A percentile compares a stretch with the other conserved stretches of the same genome.
Conservation (phyloP, 2,888 invertebrate species). For the Drosophila formosana region DNA sequence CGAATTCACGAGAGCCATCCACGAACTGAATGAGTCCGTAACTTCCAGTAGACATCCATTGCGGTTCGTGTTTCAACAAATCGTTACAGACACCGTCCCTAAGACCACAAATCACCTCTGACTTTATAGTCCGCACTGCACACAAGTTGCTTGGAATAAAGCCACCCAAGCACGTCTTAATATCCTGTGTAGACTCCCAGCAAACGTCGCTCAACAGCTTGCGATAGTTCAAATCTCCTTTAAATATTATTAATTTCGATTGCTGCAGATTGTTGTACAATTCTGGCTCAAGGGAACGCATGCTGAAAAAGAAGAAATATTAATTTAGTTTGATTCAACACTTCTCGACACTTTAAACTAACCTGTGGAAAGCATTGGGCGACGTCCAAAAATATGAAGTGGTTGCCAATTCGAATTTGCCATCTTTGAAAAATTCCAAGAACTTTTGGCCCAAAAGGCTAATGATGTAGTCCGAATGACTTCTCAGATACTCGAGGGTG, state of each 20-base stretch:
- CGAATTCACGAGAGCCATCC: slow-evolving; percentile 60
- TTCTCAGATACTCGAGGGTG: slow-evolving; percentile 86
- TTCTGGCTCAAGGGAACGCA: slow-evolving; percentile 89
- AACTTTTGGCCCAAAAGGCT: slow-evolving; percentile 87
- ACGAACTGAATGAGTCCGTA: slow-evolving; percentile 91
- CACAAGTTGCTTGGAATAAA: slow-evolving; percentile 94
- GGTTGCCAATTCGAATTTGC: slow-evolving; percentile 85
- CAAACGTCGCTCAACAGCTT: slow-evolving; percentile 95
- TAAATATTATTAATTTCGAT: slow-evolving; percentile 92
- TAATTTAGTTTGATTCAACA: neutral
- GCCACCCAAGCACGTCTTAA: slow-evolving; percentile 86
- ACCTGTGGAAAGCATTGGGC: slow-evolving; percentile 89
- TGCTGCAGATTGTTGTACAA: slow-evolving; percentile 90
- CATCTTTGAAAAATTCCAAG: slow-evolving; percentile 86
- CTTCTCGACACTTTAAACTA: neutral
- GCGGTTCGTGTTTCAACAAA: slow-evolving; percentile 86
- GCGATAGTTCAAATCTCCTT: slow-evolving; percentile 98
- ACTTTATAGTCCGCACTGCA: slow-evolving; percentile 94
- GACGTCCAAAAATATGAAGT: slow-evolving; percentile 94
- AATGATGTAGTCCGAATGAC: slow-evolving; percentile 78
- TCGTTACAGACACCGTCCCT: slow-evolving; percentile 87
- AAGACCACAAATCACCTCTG: slow-evolving; percentile 94
- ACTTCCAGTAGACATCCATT: slow-evolving; percentile 94
- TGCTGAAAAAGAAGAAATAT: slow-evolving; percentile 84
- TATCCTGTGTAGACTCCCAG: slow-evolving; percentile 90